Conservation (phyloP, 2,113 vertebrate genomes). For the Proterorhinus semilunaris region DNA sequence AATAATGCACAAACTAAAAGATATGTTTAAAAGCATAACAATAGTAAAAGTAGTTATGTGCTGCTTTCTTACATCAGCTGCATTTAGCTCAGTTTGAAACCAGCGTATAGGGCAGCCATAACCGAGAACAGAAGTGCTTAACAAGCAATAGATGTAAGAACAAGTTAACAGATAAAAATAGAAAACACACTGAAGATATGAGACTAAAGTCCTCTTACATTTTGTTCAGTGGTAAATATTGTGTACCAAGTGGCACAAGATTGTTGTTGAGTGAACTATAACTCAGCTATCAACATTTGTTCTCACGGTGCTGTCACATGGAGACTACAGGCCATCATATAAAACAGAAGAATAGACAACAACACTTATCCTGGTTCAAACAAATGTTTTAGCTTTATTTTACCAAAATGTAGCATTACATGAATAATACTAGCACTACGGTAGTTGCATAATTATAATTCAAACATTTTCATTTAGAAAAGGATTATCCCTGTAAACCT, state of each 20-base stretch:
- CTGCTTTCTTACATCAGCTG: constrained; percentile 67
- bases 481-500: too few relatives aligned
- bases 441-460: too few relatives aligned
- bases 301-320: neutral
- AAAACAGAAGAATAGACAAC: neutral
- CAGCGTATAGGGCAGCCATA: constrained; percentile 43
- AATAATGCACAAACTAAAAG: neutral
- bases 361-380: neutral
- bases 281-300: neutral
- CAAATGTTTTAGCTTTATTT: too few relatives aligned
- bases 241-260: neutral
- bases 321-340: neutral
- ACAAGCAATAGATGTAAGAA: constrained; percentile 64
- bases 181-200: constrained; percentile 15
- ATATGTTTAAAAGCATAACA: constrained; percentile 13
- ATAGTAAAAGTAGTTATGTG: constrained; percentile 49
- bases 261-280: neutral
- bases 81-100: constrained; percentile 65
- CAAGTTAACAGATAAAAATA: constrained; percentile 52
- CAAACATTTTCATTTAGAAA: too few relatives aligned
- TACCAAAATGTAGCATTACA: too few relatives aligned
- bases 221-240: constrained; percentile 15
- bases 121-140: constrained; percentile 59
- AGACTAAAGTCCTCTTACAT: constrained; percentile 16
- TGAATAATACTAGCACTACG: too few relatives aligned